Base-by-base conservation (phyloP, 2,888 invertebrate species). In the Amiota minor region DNA sequence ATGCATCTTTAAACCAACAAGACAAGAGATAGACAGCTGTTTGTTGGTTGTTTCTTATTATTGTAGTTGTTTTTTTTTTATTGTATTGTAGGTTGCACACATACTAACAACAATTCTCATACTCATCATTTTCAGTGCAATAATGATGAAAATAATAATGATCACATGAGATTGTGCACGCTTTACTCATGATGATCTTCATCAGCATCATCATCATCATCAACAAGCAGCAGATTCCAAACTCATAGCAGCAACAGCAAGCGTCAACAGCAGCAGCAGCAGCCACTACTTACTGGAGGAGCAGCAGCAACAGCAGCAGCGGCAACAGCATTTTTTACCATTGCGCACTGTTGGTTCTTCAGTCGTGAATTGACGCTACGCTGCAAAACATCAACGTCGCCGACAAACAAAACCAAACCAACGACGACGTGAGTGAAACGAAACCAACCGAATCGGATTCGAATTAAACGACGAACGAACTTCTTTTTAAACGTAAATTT, bases 311-410 rank as follows among this genome's bases (percentile, higher is more conserved):
- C 82, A 75, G 79, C 82, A 79, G 78, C 77, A 77, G 46, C 65
- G 73, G 35, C 76, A 81, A 81, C 84, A 82, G 81, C 83, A 81
- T 78, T 81, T 76, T 70, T 59, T 59, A 18, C 55, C 70, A 70
- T 67, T 72, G 73, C 74, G 71, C n/a, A 23, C 71, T 74, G 75
- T 62, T 64, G 75, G 35, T 70, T 72, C 70, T 75, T 87, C 82
- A 87, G 87, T 87, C 86, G 86, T 86, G 84, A 86, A 86, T 83
- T 85, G 87, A 83, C 86, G 83, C 82, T 87, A 79, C 83, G 83
- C 85, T 82, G 86, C 80, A 81, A 81, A 87, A 87, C 87, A 87
- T 85, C 86, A 82, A 70, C 71, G n/a, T 16, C 65, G 65, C 65
- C 70, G 71, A 69, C 75, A 70, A 77, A 73, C 55, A 53, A 53